Conservation (phyloP, 2,797 vertebrate genomes). For the Cryptoblepharus egeriae region DNA sequence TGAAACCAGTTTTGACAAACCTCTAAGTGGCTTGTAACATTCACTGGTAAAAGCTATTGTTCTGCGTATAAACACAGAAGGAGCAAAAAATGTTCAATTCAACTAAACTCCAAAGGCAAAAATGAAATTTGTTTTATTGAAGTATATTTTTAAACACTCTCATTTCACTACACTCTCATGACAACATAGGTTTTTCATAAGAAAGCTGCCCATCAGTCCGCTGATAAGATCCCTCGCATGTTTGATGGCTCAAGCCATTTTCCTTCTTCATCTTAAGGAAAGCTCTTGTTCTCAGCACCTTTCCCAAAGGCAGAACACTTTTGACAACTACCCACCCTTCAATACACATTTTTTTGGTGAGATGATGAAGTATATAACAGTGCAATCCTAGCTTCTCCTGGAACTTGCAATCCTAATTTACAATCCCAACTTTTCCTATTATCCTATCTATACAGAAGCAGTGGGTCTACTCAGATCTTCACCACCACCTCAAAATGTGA, state of each 20-base stretch:
- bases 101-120: conserved; percentile 1
- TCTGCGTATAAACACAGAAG: not conserved
- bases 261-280: not conserved
- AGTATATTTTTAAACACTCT: not conserved
- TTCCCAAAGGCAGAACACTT: conserved; percentile 37
- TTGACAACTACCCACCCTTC: conserved; percentile 24
- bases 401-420: too few species aligned
- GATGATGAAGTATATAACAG: not conserved
- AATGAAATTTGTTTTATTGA: conserved; percentile 19
- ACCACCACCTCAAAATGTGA: too few species aligned
- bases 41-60: not conserved
- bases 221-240: conserved; percentile 10
- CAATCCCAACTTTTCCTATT: too few species aligned
- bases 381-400: too few species aligned
- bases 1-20: not conserved
- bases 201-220: conserved; percentile 31
- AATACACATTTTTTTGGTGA: conserved; percentile 10
- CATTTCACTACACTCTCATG: not conserved
- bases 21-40: not conserved
- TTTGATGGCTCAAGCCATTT: conserved; percentile 8
- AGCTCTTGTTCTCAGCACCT: conserved; percentile 33
- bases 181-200: conserved; percentile 38
- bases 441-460: too few species aligned
- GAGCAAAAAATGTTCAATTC: not conserved
- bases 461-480: too few species aligned